phyloP scores from a whole-genome alignment of 2,888 invertebrate species.

The Teleiodes luculella region DNA sequence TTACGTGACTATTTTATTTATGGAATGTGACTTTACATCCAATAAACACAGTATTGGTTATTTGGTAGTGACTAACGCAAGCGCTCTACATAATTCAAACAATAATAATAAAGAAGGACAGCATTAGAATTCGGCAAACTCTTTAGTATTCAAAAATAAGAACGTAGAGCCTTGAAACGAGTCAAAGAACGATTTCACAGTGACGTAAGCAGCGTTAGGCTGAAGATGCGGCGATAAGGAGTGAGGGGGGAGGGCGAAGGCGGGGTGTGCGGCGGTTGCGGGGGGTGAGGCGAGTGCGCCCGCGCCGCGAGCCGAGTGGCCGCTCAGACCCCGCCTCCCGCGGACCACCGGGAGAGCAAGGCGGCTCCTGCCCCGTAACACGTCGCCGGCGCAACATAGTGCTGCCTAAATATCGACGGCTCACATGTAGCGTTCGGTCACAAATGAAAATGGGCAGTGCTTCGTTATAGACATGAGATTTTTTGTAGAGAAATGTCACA shows the following conservation, averaged over 20 bases:
- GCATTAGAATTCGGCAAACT: not conserved
- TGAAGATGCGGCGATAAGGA: conserved; percentile 73
- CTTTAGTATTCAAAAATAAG: not conserved
- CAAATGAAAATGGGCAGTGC: too few relatives aligned
- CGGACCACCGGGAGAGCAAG: conserved; percentile 78
- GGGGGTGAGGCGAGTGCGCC: conserved; percentile 46
- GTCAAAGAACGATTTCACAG: conserved; percentile 45
- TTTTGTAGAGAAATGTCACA: too few relatives aligned
- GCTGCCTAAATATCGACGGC: not conserved
- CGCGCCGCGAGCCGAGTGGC: conserved; percentile 64
- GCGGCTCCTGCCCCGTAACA: conserved; percentile 50
- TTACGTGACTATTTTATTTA: not conserved
- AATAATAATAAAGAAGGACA: not conserved
- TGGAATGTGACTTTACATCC: too few relatives aligned
- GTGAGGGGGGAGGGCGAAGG: conserved; percentile 35
- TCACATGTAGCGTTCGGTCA: not conserved
- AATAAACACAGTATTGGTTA: too few relatives aligned
- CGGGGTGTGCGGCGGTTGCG: conserved; percentile 36
- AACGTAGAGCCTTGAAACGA: conserved; percentile 14
- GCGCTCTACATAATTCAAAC: not conserved
- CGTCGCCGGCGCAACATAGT: not conserved
- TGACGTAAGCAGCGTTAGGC: conserved; percentile 68
- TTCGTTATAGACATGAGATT: too few relatives aligned
- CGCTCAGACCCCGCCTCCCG: conserved; percentile 73
- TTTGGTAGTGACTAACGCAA: too few relatives aligned